These are phyloP conservation scores for Periparus ater DNA, from an alignment of 2,797 vertebrate genomes.

Conservation along the genomic window DNA sequence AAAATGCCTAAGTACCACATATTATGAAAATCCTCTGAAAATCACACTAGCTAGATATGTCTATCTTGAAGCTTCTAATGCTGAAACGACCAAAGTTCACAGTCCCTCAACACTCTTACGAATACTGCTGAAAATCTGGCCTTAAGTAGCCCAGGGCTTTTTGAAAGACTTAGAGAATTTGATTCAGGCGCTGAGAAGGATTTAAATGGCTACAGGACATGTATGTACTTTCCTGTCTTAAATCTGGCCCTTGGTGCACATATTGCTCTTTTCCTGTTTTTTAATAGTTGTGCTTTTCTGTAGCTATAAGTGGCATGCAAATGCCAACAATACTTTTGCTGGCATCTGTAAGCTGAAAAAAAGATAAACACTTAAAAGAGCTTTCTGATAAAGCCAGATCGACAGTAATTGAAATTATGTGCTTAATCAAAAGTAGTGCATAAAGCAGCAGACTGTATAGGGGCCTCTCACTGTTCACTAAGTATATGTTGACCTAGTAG, in stretches of 20 bases:
- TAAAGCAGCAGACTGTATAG: neutral
- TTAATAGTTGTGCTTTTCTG: neutral
- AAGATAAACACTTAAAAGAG: neutral
- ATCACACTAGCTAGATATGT: neutral
- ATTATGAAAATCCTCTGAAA: constrained; percentile 49
- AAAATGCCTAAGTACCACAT: constrained; percentile 8
- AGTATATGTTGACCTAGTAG: neutral
- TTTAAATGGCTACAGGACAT: constrained; percentile 2
- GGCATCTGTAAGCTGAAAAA: neutral
- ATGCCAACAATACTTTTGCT: neutral
- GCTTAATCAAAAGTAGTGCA: neutral
- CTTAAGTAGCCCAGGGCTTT: neutral
- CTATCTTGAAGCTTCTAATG: neutral
- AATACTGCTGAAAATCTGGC: neutral
- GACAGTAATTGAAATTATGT: neutral
- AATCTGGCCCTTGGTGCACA: neutral
- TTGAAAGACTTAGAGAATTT: neutral
- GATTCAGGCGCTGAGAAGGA: neutral
- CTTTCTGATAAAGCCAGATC: neutral
- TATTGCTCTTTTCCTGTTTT: neutral
- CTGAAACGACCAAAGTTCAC: neutral
- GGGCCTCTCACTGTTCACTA: neutral
- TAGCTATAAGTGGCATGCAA: neutral
- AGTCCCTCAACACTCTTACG: neutral
- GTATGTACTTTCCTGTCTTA: neutral